These are phyloP conservation scores for Amphimedon queenslandica DNA, from an alignment of 37 sponge, comb jelly and placozoan species.

Conservation along the genomic window DNA sequence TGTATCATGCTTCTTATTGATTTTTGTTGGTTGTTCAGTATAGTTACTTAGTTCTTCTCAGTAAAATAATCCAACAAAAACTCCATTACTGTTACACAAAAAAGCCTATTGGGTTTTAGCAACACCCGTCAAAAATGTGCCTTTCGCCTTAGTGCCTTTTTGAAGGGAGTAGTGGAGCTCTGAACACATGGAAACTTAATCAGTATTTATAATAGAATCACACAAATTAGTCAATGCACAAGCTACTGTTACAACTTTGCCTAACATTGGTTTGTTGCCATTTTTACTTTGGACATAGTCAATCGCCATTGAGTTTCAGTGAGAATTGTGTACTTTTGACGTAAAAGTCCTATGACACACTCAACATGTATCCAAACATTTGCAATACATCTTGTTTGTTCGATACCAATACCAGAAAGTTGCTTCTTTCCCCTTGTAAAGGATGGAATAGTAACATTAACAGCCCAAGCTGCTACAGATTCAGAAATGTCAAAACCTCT, in stretches of 20 bases:
- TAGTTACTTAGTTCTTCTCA: too few species aligned
- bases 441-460: too few species aligned
- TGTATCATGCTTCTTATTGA: too few species aligned
- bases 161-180: too few species aligned
- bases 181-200: too few species aligned
- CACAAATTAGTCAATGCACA: constrained; percentile 45
- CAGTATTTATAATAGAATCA: constrained; percentile 35
- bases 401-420: constrained; percentile 41
- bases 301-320: constrained; percentile 24
- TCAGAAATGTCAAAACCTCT: constrained; percentile 74
- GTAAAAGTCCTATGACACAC: constrained; percentile 26
- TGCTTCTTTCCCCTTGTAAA: constrained; percentile 45
- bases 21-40: too few species aligned
- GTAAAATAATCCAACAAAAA: too few species aligned
- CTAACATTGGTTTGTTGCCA: constrained; percentile 4
- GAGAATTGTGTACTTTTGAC: constrained; percentile 37
- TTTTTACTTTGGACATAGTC: neutral
- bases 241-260: constrained; percentile 32
- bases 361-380: constrained; percentile 63
- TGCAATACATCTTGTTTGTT: constrained; percentile 39
- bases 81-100: too few species aligned
- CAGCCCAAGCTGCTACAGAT: constrained; percentile 54
- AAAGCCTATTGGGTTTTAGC: too few species aligned
- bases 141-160: too few species aligned
- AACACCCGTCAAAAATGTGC: too few species aligned